Conservation (phyloP, 1,140 invertebrate species). For the fruit fly (Drosophila melanogaster) region DNA sequence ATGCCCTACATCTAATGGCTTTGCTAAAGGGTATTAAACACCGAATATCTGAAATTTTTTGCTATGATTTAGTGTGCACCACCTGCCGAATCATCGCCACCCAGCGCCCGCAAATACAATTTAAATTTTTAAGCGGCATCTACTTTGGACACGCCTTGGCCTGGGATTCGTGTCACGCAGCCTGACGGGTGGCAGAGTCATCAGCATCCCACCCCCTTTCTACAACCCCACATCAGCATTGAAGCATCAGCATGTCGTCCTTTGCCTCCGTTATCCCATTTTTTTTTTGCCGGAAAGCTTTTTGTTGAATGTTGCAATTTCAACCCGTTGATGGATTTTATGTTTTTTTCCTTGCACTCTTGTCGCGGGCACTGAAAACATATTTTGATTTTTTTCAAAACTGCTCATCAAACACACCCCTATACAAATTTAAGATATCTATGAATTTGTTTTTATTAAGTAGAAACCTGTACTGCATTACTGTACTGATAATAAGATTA, state of each 20-base stretch:
- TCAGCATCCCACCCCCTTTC: conserved; percentile 29
- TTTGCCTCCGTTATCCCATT: conserved; percentile 32
- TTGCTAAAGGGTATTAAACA: conserved; percentile 34
- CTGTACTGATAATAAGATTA: too few relatives aligned
- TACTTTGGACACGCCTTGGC: conserved; percentile 64
- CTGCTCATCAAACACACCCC: neutral
- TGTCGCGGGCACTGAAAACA: neutral
- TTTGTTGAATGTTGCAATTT: conserved; percentile 78
- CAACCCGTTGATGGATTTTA: conserved; percentile 81
- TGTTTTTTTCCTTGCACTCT: conserved; percentile 47
- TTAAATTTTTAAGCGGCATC: conserved; percentile 82
- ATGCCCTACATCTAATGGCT: conserved; percentile 1
- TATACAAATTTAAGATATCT: too few relatives aligned
- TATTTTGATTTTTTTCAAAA: neutral
- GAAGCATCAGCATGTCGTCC: conserved; percentile 70
- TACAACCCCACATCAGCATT: conserved; percentile 50
- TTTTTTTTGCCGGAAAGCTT: conserved; percentile 26
- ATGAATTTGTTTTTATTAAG: too few relatives aligned
- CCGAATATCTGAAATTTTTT: conserved; percentile 37
- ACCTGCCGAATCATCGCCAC: conserved; percentile 57
- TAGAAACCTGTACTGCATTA: too few relatives aligned
- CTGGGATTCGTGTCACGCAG: conserved; percentile 76
- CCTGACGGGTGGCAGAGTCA: conserved; percentile 68
- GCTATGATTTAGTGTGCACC: conserved; percentile 73
- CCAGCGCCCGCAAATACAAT: conserved; percentile 74